Percentiles rank a stretch among this genome's conserved stretches.
Conservation (phyloP, 53 echinoderm and acorn worm species). For the Luidia sarsii region DNA sequence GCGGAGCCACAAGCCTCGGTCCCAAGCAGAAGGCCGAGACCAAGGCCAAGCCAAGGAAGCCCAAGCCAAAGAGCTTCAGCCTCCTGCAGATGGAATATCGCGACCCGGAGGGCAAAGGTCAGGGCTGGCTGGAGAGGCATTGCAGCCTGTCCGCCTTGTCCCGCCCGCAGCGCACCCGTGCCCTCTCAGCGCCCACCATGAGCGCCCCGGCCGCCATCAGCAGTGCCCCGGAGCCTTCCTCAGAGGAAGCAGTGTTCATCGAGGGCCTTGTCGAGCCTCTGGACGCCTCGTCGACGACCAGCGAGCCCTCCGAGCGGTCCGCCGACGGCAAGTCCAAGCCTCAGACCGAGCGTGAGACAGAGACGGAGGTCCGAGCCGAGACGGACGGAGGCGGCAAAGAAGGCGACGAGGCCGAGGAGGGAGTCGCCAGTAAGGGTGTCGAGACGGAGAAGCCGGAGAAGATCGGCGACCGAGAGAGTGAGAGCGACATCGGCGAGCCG, state of each 20-base stretch:
- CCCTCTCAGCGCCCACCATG: conserved; percentile 1
- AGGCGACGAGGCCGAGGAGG: not conserved
- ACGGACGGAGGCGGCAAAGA: not conserved
- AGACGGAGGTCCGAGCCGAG: too few species aligned
- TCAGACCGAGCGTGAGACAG: not conserved
- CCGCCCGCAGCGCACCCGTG: conserved; percentile 8
- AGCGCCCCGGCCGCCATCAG: conserved; percentile 36
- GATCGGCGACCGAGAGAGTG: too few species aligned
- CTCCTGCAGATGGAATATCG: conserved; percentile 10
- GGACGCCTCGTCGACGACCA: too few species aligned
- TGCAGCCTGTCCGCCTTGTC: conserved; percentile 18
- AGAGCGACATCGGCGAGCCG: too few species aligned
- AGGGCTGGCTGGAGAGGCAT: not conserved
- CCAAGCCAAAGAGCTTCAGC: not conserved
- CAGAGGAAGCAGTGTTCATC: conserved; percentile 27
- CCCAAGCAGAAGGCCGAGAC: not conserved
- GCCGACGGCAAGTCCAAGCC: not conserved
- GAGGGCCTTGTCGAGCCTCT: too few species aligned
- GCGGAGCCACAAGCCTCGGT: too few species aligned
- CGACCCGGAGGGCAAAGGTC: not conserved
- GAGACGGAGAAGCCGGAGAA: too few species aligned
- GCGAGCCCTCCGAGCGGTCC: not conserved
- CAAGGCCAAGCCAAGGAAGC: not conserved
- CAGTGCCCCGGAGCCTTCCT: not conserved
- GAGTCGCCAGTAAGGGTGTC: not conserved